Evolutionary conservation across 2,888 invertebrate genomes (phyloP).

Genomic region (Acanthococcus lagerstroemiae): DNA sequence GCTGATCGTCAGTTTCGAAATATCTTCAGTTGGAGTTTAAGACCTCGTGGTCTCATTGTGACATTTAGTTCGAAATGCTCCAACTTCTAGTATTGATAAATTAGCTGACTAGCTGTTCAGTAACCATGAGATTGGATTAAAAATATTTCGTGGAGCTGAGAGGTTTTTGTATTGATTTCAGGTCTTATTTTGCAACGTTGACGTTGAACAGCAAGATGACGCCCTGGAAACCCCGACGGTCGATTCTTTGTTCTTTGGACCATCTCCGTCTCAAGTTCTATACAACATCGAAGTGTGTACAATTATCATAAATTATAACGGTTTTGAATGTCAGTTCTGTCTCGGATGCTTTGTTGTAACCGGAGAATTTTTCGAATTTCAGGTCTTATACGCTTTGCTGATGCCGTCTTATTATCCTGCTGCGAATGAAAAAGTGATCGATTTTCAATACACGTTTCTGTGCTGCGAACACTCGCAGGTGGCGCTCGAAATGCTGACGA

Average conservation of each 20-base stretch:
- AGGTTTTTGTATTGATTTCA: no score
- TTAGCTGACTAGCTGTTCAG: no score
- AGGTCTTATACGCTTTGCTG: constrained; percentile 77
- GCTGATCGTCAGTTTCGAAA: no score
- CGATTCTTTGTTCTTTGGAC: constrained; percentile 57
- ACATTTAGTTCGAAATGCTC: no score
- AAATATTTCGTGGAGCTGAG: no score
- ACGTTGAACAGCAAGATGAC: constrained; percentile 7
- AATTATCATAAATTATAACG: not conserved
- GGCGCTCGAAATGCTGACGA: constrained; percentile 69
- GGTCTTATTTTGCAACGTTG: constrained; percentile 17
- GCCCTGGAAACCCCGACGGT: constrained; percentile 42
- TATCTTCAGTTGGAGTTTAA: no score
- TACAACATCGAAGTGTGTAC: constrained; percentile 57
- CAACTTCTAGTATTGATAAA: no score
- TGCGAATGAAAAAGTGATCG: constrained; percentile 56
- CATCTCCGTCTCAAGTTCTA: constrained; percentile 62
- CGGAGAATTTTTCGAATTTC: constrained; percentile 36
- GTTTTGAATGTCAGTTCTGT: not conserved
- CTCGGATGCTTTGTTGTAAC: not conserved
- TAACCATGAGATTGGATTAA: no score
- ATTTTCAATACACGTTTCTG: constrained; percentile 60
- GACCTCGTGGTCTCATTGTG: no score
- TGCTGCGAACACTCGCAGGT: constrained; percentile 56
- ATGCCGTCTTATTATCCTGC: constrained; percentile 81